These are phyloP conservation scores for Chaetodon trifascialis DNA, from an alignment of 2,113 vertebrate species.

Conservation along the genomic window DNA sequence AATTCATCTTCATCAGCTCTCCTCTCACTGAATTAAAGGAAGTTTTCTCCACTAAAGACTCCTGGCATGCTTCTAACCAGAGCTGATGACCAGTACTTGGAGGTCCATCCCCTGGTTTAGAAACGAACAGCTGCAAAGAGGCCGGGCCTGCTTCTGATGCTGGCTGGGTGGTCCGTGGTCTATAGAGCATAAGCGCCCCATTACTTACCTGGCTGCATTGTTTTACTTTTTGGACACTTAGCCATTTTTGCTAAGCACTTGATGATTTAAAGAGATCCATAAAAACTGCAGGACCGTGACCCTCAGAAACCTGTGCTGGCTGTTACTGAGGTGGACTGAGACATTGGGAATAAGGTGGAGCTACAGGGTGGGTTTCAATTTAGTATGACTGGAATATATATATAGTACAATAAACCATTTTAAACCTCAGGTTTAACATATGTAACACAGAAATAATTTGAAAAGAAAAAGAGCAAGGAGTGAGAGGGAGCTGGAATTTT, in stretches of 20 bases:
- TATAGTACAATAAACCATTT: conserved; percentile 68
- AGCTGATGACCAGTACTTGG: conserved; percentile 38
- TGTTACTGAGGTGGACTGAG: conserved; percentile 46
- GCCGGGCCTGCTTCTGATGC: conserved; percentile 27
- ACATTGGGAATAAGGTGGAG: conserved; percentile 45
- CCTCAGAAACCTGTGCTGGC: conserved; percentile 67
- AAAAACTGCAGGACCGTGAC: conserved; percentile 74
- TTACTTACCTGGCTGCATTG: conserved; percentile 81
- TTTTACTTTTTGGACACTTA: conserved; percentile 78
- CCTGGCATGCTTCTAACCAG: conserved; percentile 29
- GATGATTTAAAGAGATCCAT: conserved; percentile 84
- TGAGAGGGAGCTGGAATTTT: conserved; percentile 7
- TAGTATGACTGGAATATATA: conserved; percentile 59
- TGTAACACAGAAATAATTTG: conserved; percentile 61
- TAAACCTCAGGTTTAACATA: conserved; percentile 53
- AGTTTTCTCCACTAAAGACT: conserved; percentile 26
- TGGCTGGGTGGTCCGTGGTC: conserved; percentile 74
- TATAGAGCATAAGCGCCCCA: conserved; percentile 57
- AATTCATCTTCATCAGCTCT: conserved; percentile 39
- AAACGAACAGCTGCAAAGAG: conserved; percentile 60
- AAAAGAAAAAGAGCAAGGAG: conserved; percentile 42
- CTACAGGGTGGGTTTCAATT: conserved; percentile 61
- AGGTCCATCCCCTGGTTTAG: conserved; percentile 40
- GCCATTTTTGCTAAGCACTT: conserved; percentile 80
- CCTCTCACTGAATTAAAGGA: conserved; percentile 25